phyloP scores from a whole-genome alignment of 2,888 invertebrate species.

The Pristionchus entomophagus region DNA sequence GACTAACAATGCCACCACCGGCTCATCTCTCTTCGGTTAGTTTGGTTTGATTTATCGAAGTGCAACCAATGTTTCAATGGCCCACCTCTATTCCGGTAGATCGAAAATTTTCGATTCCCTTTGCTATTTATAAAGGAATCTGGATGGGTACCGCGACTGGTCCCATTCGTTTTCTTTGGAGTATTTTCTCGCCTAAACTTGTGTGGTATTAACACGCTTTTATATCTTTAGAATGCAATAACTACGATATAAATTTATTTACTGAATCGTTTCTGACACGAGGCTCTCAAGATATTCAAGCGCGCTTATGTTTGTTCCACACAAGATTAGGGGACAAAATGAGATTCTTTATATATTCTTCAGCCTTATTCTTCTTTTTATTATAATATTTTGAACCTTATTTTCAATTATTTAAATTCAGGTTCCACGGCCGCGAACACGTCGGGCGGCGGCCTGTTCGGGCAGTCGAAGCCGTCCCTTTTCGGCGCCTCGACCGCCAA shows the following conservation, averaged over 20 bases:
- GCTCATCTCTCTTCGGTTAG: conserved; percentile 44
- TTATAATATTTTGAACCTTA: background rate
- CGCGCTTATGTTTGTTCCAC: background rate
- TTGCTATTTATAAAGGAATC: too few relatives aligned
- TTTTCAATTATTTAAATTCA: background rate
- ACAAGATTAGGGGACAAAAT: too few relatives aligned
- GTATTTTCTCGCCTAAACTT: background rate
- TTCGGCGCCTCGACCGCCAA: conserved; percentile 46
- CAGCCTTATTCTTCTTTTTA: too few relatives aligned
- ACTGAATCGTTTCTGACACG: too few relatives aligned
- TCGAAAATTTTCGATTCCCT: too few relatives aligned
- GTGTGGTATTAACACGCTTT: background rate
- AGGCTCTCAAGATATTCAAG: too few relatives aligned
- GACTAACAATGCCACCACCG: conserved; percentile 25
- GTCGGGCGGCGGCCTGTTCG: conserved; percentile 78
- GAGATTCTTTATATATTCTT: too few relatives aligned
- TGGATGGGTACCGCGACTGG: too few relatives aligned
- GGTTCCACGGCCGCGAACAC: background rate
- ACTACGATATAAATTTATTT: too few relatives aligned
- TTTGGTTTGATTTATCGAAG: background rate
- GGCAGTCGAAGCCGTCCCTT: conserved; percentile 71
- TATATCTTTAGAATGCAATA: too few relatives aligned
- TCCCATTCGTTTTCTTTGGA: background rate
- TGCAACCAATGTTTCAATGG: too few relatives aligned
- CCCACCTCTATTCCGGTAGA: too few relatives aligned